Conservation (phyloP, 2,888 invertebrate species). For the Gandaritis pyraliata region DNA sequence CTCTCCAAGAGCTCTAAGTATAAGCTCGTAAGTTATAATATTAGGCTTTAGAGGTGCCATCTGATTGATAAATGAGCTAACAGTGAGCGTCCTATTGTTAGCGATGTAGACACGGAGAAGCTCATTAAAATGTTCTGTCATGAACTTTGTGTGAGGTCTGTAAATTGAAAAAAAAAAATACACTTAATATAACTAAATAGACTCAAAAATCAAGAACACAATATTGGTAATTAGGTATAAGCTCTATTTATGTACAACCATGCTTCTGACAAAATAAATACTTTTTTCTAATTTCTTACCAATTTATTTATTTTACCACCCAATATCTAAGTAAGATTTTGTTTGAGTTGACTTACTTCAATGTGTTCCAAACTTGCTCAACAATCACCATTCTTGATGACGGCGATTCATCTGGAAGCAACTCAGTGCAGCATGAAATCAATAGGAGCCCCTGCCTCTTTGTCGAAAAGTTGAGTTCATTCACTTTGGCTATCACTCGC, state of each 20-base stretch:
- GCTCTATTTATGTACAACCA: no score
- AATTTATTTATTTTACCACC: no score
- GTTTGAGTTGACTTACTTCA: slow-evolving; percentile 62
- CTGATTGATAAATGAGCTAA: slow-evolving; percentile 71
- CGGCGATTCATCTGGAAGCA: slow-evolving; percentile 79
- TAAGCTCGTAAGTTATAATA: slow-evolving; percentile 80
- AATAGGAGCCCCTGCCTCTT: slow-evolving; percentile 77
- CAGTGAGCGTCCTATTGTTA: slow-evolving; percentile 77
- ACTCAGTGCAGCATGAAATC: slow-evolving; percentile 83
- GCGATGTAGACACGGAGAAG: slow-evolving; percentile 84
- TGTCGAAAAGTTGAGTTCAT: slow-evolving; percentile 68
- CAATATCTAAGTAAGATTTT: no score
- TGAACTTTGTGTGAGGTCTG: slow-evolving; percentile 70
- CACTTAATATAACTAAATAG: no score
- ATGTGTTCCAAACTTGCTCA: slow-evolving; percentile 80
- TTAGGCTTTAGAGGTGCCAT: slow-evolving; percentile 78
- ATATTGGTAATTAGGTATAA: no score
- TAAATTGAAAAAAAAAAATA: slow-evolving; percentile 5
- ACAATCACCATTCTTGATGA: slow-evolving; percentile 76
- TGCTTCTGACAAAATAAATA: no score
- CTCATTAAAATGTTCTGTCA: slow-evolving; percentile 81
- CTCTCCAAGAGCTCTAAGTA: slow-evolving; percentile 84
- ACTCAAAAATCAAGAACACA: no score
- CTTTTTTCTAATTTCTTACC: no score
- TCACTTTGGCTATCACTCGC: slow-evolving; percentile 65